Evolutionary conservation across 1,140 invertebrate species (phyloP).

Genomic region (Tetramorium parvispinum): DNA sequence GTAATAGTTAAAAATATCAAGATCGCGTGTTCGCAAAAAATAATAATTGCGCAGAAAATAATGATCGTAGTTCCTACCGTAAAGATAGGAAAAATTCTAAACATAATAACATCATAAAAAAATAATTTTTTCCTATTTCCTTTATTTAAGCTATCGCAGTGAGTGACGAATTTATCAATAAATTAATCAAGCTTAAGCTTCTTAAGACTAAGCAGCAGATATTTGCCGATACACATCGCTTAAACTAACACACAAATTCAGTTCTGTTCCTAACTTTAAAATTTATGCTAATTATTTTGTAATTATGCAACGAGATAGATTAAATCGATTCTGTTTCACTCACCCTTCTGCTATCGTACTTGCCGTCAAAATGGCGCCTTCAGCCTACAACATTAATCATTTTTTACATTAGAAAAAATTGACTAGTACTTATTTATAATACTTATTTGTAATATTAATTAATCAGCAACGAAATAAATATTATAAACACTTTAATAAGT

Average conservation of each 20-base stretch:
- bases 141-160: background rate
- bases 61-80: background rate
- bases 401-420: background rate
- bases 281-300: constrained; percentile 24
- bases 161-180: background rate
- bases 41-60: no score
- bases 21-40: constrained; percentile 8
- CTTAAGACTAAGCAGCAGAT: background rate
- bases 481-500: constrained; percentile 1
- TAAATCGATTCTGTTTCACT: background rate
- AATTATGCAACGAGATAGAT: constrained; percentile 14
- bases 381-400: constrained; percentile 6
- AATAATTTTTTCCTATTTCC: background rate
- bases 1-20: background rate
- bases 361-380: constrained; percentile 2
- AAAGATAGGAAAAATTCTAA: background rate
- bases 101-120: background rate
- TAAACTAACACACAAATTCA: background rate
- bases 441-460: no score
- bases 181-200: background rate
- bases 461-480: background rate
- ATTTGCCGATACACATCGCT: background rate
- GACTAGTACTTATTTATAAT: no score
- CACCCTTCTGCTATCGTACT: background rate
- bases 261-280: background rate